These are phyloP conservation scores for Platycheirus rosarum DNA, from an alignment of 2,888 invertebrate genomes.

Conservation along the genomic window DNA sequence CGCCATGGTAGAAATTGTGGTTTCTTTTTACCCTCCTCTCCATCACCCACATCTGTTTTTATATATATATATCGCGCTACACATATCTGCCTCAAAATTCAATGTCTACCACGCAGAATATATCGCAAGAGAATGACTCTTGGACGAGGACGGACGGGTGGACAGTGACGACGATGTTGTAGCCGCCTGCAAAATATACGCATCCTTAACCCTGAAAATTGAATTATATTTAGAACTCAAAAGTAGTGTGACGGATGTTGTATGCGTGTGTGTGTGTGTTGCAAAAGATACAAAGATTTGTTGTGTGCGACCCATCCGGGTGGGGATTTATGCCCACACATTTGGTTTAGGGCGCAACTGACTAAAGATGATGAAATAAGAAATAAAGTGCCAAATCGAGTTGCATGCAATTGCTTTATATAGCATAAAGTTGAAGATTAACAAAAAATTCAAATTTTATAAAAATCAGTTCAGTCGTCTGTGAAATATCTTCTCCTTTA, in stretches of 20 bases:
- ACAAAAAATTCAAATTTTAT: too few species aligned
- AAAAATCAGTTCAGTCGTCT: too few species aligned
- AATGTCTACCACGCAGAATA: constrained; percentile 33
- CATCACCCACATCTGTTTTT: constrained; percentile 7
- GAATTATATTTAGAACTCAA: constrained; percentile 46
- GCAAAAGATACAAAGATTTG: not conserved
- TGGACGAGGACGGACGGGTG: not conserved
- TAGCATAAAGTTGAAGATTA: too few species aligned
- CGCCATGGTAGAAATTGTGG: constrained; percentile 16
- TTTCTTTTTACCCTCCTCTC: not conserved
- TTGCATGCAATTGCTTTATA: not conserved
- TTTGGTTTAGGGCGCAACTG: constrained; percentile 12
- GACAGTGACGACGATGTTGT: constrained; percentile 5
- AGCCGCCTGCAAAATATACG: constrained; percentile 57
- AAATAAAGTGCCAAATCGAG: not conserved
- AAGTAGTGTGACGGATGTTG: constrained; percentile 19
- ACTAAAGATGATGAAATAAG: not conserved
- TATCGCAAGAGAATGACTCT: constrained; percentile 8
- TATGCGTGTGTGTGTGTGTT: too few species aligned
- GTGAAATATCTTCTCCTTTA: too few species aligned
- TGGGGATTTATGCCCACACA: constrained; percentile 8
- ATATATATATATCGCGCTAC: not conserved
- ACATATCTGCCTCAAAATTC: constrained; percentile 16
- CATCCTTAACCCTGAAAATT: constrained; percentile 74
- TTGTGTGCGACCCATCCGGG: not conserved